Evolutionary conservation across 2,888 invertebrate species (phyloP), one percentile per base, ranked within the genome.

Genomic region (Drosophila hamatofila): DNA sequence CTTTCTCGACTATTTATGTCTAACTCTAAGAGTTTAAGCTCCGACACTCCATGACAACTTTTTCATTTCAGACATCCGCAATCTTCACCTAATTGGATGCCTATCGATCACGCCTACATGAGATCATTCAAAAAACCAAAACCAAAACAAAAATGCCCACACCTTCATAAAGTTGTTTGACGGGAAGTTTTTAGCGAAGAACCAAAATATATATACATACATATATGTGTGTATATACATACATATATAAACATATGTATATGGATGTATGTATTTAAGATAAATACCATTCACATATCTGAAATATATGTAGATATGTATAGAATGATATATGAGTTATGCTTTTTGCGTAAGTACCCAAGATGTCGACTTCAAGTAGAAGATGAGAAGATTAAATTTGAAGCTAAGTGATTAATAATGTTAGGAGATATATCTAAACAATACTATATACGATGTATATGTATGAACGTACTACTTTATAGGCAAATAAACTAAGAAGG

Each of bases 41-140:
- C 23, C 14, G 16, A 14, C 4, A 21, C 14, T 30, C 18, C 8
- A 27, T 39, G 30, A 58, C 54, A 55, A 7, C 46, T 48, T 18
- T 46, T 30, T 30, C 23, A 16, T 63, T 55, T 25, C 25, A 39
- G 21, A 48, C 42, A 44, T 54, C 39, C 11, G 23, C 49, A 54
- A 60, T 46, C 35, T 51, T 21, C 7, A 8, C 18, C 60, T 67
- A 66, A 66, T 62, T 62, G 62, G 66, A 62, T 67, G 42, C 35
- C 63, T 48, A 77, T 64, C 63, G 60, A 67, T 72, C 63, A 72
- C 78, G 72, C 72, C 78, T 57, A 63, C 66, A 49, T 55, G 60
- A 67, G 60, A 18, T 67, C 63, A 67, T 75, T 56, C 27, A 25
- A 23, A n/a, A 21, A n/a, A 16, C 42, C 2, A 14, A 33, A 21